Evolutionary conservation across 1,140 invertebrate genomes (phyloP).

Genomic region (Drosophila rhopaloa): DNA sequence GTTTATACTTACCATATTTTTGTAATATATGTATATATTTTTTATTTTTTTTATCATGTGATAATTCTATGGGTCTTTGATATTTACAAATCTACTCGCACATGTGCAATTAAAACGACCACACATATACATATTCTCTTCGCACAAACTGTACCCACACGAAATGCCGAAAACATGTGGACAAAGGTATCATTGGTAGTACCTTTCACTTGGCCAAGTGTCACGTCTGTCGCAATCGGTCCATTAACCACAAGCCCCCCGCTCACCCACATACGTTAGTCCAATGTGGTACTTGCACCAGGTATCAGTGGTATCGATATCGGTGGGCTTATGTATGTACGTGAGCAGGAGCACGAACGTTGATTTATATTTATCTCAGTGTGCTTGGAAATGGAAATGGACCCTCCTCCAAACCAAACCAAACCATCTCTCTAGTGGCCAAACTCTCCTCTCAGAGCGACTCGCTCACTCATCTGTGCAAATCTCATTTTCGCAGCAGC

Average conservation of each 20-base stretch:
- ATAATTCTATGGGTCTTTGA: not conserved
- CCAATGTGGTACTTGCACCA: conserved; percentile 3
- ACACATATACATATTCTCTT: not conserved
- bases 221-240: conserved; percentile 41
- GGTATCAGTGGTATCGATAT: conserved; percentile 51
- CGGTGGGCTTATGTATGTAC: conserved; percentile 30
- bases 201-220: conserved; percentile 37
- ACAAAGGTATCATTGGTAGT: conserved; percentile 15
- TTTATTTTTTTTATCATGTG: not conserved
- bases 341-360: conserved; percentile 58
- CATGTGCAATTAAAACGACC: conserved; percentile 1
- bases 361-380: conserved; percentile 57
- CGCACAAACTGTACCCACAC: not conserved
- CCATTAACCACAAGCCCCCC: conserved; percentile 26
- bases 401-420: conserved; percentile 14
- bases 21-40: no score
- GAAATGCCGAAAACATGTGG: conserved; percentile 10
- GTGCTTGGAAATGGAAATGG: conserved; percentile 18
- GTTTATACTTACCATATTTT: no score
- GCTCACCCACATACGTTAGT: not conserved
- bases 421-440: not conserved
- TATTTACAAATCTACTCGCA: conserved; percentile 7
- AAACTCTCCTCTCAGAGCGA: conserved; percentile 10
- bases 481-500: conserved; percentile 21
- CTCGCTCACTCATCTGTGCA: conserved; percentile 18